Conservation (phyloP, 2,797 vertebrate species). For the Clamator glandarius region DNA sequence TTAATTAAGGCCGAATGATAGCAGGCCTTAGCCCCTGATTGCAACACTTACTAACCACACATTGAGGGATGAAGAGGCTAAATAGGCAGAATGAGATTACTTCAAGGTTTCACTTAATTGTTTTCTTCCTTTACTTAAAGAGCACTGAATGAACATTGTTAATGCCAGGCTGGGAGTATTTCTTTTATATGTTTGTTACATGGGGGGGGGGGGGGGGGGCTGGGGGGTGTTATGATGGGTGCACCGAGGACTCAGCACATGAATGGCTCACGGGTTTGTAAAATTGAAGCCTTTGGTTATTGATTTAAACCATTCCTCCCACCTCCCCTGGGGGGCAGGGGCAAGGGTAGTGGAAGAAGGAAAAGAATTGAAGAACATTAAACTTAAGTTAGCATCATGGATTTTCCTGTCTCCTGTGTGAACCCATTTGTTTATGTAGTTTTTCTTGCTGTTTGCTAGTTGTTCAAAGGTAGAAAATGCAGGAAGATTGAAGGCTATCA, state of each 20-base stretch:
- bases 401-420: background rate
- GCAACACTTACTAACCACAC: constrained; percentile 81
- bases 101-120: constrained; percentile 86
- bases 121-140: constrained; percentile 86
- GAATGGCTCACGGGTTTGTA: constrained; percentile 59
- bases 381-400: constrained; percentile 1
- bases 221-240: constrained; percentile 7
- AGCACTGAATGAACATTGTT: constrained; percentile 64
- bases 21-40: constrained; percentile 82
- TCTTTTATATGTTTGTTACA: background rate
- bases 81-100: constrained; percentile 83
- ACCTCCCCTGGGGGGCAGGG: background rate
- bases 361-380: background rate
- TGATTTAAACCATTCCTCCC: constrained; percentile 74
- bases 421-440: background rate
- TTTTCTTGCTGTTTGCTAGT: background rate
- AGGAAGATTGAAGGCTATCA: background rate
- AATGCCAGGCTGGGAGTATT: constrained; percentile 65
- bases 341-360: background rate
- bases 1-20: constrained; percentile 94
- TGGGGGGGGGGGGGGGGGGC: background rate
- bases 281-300: constrained; percentile 69
- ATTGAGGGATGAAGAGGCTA: constrained; percentile 83
- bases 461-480: background rate
- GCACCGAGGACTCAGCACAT: background rate